These are phyloP conservation scores for Herminia tarsipennalis DNA, from an alignment of 2,888 invertebrate species.

Conservation along the genomic window DNA sequence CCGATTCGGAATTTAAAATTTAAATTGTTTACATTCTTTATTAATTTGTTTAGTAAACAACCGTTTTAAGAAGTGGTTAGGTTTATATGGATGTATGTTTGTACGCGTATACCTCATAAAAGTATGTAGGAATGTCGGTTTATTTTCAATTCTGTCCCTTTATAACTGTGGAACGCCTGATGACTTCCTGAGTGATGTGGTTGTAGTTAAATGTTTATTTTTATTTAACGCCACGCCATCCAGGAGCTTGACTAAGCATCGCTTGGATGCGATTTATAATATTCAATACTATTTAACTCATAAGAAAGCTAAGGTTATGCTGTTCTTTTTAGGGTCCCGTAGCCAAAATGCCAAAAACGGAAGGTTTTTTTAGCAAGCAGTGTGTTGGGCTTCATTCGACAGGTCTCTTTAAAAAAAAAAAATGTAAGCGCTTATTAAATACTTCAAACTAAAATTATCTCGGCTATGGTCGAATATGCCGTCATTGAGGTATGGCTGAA, in stretches of 20 bases:
- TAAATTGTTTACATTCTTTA: slow-evolving; percentile 31
- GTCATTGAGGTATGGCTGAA: too few relatives aligned
- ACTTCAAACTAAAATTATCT: too few relatives aligned
- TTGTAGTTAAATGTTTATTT: slow-evolving; percentile 9
- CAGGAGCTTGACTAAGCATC: neutral
- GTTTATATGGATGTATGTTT: slow-evolving; percentile 5
- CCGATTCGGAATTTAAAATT: slow-evolving; percentile 28
- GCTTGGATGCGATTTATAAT: neutral
- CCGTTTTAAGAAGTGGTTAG: slow-evolving; percentile 11
- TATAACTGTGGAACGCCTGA: slow-evolving; percentile 5
- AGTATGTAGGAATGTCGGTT: slow-evolving; percentile 6
- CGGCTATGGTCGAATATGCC: too few relatives aligned
- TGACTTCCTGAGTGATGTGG: slow-evolving; percentile 16
- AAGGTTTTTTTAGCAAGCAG: too few relatives aligned
- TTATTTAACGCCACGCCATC: neutral
- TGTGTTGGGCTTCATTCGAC: too few relatives aligned
- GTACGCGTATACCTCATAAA: slow-evolving; percentile 5
- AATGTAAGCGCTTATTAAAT: too few relatives aligned
- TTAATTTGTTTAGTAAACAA: slow-evolving; percentile 21
- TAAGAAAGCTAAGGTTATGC: too few relatives aligned
- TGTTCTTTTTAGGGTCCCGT: too few relatives aligned
- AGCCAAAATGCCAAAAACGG: too few relatives aligned
- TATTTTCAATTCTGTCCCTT: slow-evolving; percentile 7
- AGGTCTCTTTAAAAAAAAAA: too few relatives aligned
- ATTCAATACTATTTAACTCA: neutral